Base-by-base conservation (phyloP, 2,888 invertebrate genomes). In the Euphydryas editha region DNA sequence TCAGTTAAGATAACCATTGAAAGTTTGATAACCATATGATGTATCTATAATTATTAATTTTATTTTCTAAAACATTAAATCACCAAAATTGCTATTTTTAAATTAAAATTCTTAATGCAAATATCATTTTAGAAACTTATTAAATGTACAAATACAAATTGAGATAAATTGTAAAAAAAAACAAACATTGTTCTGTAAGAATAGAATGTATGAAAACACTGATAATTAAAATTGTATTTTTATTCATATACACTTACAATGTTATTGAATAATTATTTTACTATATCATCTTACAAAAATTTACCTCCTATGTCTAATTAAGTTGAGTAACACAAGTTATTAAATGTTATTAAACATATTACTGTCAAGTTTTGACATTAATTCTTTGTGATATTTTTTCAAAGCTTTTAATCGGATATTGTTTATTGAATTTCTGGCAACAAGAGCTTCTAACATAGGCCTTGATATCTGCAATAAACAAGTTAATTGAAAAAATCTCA, bases 381-480 rank as follows among this genome's bases (percentile, higher is more conserved):
- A 80, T 73, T 88, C 84, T 76, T 88, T 90, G 74, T 92, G 93
- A 67, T 90, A 90, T 75, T 81, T 89, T 75, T 92, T 91, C 69
- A 93, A 78, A 66, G 92, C 89, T 76, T 84, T 85, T 63, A 93
- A 76, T 47, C 93, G 82, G 55, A 92, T 76, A 75, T 77, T 82
- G 72, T 90, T 88, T 8, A 92, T 77, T 65, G 81, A 79, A 79
- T 93, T 93, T 73, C 92, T 83, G 42, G 92, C 88, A 51, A 90
- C 89, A 68, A 93, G 84, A 44, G 87, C 88, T 76, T 93, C 93
- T 69, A 93, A 75, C 93, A 93, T 92, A 18, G 93, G 93, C 67
- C 92, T 83, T 18, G 93, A 93, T 85, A 92, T 88, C 93, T 93
- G 84, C 69, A 85, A 86, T 58, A 51, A 15, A n/a, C n/a, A n/a